Evolutionary conservation across 2,797 vertebrate genomes (phyloP), one percentile per base, ranked within the genome.

Genomic region (Erethizon dorsatum): DNA sequence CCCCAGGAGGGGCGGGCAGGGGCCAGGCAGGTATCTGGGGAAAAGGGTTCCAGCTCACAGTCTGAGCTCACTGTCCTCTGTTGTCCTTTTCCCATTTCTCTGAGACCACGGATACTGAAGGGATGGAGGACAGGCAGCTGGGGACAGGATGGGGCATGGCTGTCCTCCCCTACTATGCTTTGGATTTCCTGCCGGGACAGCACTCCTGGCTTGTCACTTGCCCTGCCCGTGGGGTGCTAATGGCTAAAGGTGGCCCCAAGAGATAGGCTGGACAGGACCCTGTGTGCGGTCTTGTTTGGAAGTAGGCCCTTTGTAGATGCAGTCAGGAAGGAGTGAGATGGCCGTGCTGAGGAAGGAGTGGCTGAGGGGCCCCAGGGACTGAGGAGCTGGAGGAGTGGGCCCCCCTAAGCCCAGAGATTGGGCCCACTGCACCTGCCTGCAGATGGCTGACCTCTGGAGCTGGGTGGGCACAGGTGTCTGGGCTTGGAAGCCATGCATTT

Each of bases 161-260:
- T 4, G 9, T 2, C 33, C 5, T 52, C 37, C 22, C 63, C 26
- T 5, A 0, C 33, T 0, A 0, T 9, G 18, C 41, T 9, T 2
- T 26, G 37, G 22, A 18, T 47, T 65, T 77, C 56, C 37, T 1
- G 2, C 54, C 26, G 9, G 45, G 33, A 83, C 12, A 9, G 4
- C 1, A 8, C 9, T 6, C 52, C 37, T 7, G 15, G 33, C 2
- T 0, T 7, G 26, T n/a, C 67, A 3, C 47, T 56, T 2, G 17
- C 47, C 71, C 5, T 10, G 14, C 20, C 45, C 1, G 0, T 0
- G 50, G 28, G 5, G 5, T 22, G 37, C 28, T 4, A 5, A 5
- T 45, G 77, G 20, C 37, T 83, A n/a, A 85, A 12, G 4, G 5
- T 0, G 6, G 0, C 59, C 69, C 28, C 15, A 12, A 5, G 7